A percentile compares a stretch with the other conserved stretches of the same genome.
These are phyloP conservation scores for Pyrrhosoma nymphula DNA, from an alignment of 2,888 invertebrate species.

Conservation along the genomic window DNA sequence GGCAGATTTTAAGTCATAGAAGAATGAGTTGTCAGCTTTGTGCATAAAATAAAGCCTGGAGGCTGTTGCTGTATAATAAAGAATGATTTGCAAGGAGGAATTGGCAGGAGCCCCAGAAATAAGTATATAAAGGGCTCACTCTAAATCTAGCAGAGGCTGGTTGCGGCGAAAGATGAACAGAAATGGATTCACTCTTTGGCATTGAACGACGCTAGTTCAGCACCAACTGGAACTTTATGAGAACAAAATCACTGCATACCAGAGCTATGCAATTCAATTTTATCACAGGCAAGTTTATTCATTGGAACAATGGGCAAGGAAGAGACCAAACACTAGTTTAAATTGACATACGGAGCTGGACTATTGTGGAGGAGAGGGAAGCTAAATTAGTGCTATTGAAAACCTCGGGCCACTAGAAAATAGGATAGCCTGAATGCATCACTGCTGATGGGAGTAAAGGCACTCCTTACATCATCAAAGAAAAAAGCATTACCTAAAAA, in stretches of 20 bases:
- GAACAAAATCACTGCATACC: conserved; percentile 68
- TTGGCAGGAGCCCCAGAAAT: not conserved
- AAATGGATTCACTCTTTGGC: conserved; percentile 56
- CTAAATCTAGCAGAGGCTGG: conserved; percentile 63
- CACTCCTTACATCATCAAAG: conserved; percentile 62
- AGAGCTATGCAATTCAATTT: conserved; percentile 58
- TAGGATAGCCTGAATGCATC: too few relatives aligned
- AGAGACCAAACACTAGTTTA: conserved; percentile 57
- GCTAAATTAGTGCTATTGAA: too few relatives aligned
- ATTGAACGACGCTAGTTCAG: conserved; percentile 55
- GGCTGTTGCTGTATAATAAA: not conserved
- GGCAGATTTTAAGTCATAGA: too few relatives aligned
- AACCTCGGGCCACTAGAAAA: too few relatives aligned
- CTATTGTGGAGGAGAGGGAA: too few relatives aligned
- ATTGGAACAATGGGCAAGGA: conserved; percentile 53
- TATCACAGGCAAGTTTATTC: not conserved
- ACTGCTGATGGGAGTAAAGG: not conserved
- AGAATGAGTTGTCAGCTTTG: too few relatives aligned
- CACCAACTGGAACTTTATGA: conserved; percentile 67
- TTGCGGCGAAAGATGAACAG: conserved; percentile 32
- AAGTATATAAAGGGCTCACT: not conserved
- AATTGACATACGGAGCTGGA: conserved; percentile 45
- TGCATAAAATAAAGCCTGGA: not conserved
- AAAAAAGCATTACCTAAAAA: conserved; percentile 50
- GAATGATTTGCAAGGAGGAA: not conserved